Base-by-base conservation (phyloP, 92 coral and sea anemone genomes). In the Porites divaricata region DNA sequence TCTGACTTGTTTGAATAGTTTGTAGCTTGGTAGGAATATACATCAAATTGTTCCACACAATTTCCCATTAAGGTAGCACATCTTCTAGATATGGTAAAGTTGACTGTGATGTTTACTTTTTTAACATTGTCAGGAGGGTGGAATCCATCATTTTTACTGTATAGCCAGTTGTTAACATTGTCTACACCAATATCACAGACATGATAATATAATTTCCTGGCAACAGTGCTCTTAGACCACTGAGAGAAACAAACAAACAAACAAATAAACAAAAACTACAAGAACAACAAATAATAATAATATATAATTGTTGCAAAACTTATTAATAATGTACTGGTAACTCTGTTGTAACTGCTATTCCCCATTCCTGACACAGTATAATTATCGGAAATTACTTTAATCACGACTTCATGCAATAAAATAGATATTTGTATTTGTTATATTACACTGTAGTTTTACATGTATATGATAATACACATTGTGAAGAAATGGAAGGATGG, bases 41-140 rank as follows among this genome's bases (percentile, higher is more conserved):
- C 75, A 70, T 81, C 90, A 85, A 91, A 91, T 1, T 63, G 57
- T 26, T 84, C 88, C 15, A 23, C 17, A 56, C 88, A 84, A 25
- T 63, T 51, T 28, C 68, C 70, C 49, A 54, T 62, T 15, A 25
- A 79, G 0, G 19, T 14, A 5, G 85, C 78, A 61, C 92, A 85
- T 80, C 91, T 73, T 50, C 16, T 85, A 13, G 77, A n/a, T 48
- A 79, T 81, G 17, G 95, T 65, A 85, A 85, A 91, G 62, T 85
- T 83, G 17, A 85, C 62, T 1, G 87, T 81, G 14, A 91, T 69
- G 88, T 91, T 88, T 11, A 91, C 62, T 70, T 72, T 80, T 16
- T 75, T 80, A 13, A 90, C 70, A 19, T 88, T 57, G 19, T 85
- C 67, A 16, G 78, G 90, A 9, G 73, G 90, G n/a, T 50, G n/a